Evolutionary conservation across 2,113 vertebrate species (phyloP), one percentile per base, ranked within the genome.

Genomic region (Oryzias javanicus): DNA sequence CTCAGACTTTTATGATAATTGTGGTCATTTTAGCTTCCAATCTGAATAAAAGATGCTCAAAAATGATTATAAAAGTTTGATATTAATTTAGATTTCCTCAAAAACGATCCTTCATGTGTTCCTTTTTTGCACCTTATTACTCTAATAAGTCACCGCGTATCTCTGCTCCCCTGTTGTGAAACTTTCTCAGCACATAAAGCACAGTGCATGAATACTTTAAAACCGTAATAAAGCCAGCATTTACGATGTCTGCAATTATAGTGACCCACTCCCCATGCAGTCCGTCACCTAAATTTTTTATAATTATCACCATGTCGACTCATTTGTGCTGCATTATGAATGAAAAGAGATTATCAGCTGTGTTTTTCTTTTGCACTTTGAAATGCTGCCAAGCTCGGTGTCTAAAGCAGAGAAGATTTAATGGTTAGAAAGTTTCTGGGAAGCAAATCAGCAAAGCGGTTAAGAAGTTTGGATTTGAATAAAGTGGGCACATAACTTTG

Each of bases 201-300:
- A 77, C n/a, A 18, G 55, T 49, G 67, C 81, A 89, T 85, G 70
- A 88, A 90, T 87, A 80, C 85, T 90, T 90, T 84, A 91, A 88
- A 88, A 86, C 82, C 81, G 81, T 72, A 74, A 86, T 91, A 90
- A 90, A 89, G 70, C 72, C 77, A 73, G 72, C 74, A 53, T 90
- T 90, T 88, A 86, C 61, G 66, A 80, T 65, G 17, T 61, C 67
- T 49, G 84, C 80, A 88, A 87, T 89, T 80, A 91, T 42, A 61
- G 52, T 8, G 18, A 82, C 75, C 70, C 80, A 70, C 70, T 76
- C 72, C 58, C 76, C 5, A 12, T 55, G 62, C 79, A 73, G 72
- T 62, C 65, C 62, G 74, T 55, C 40, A n/a, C 53, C 77, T 78
- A 69, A 67, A 58, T 60, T 72, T 78, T 70, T 66, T 50, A 79